Evolutionary conservation across 2,797 vertebrate genomes (phyloP), one percentile per base, ranked within the genome.

Genomic region (Cossypha caffra): DNA sequence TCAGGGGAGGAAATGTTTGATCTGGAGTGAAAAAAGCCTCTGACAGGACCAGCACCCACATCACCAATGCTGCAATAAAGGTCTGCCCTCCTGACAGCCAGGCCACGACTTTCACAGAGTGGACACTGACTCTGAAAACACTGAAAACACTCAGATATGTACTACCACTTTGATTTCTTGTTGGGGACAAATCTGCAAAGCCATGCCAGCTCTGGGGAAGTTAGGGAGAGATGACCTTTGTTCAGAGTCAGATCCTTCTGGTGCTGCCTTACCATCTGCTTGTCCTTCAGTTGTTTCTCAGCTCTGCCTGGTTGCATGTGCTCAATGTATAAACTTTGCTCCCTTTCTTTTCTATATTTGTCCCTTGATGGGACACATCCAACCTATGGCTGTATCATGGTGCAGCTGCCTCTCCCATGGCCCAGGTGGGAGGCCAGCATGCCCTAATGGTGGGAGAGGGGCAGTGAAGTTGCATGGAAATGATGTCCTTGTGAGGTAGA

Each of bases 351-450:
- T 14, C 15, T 55, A 3, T 48, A 80, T 23, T 18, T 68, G 35
- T 61, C 40, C 23, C 38, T 64, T 1, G 2, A 43, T 26, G 21
- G 26, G 14, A 11, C 42, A 75, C 0, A 0, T 16, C 5, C 13
- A 57, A 8, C 11, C 38, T 43, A 1, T 0, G 4, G n/a, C 35
- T 58, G 35, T 21, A 55, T 25, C 31, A 54, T 19, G 12, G 13
- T 10, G 29, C 17, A 74, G 57, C 31, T 76, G n/a, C 29, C 40
- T 73, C 11, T 76, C 48, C 38, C 18, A 7, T 16, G 37, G 16
- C 48, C 50, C 47, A 12, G 42, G 29, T 0, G 0, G 47, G 31
- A 3, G 73, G 47, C 28, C 40, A 75, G 29, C n/a, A 16, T 0
- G 3, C 18, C 45, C 11, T 4, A 4, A 2, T 2, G 1, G 48